phyloP scores from a whole-genome alignment of 37 sponge, comb jelly and placozoan species.

The Oopsacas minuta region DNA sequence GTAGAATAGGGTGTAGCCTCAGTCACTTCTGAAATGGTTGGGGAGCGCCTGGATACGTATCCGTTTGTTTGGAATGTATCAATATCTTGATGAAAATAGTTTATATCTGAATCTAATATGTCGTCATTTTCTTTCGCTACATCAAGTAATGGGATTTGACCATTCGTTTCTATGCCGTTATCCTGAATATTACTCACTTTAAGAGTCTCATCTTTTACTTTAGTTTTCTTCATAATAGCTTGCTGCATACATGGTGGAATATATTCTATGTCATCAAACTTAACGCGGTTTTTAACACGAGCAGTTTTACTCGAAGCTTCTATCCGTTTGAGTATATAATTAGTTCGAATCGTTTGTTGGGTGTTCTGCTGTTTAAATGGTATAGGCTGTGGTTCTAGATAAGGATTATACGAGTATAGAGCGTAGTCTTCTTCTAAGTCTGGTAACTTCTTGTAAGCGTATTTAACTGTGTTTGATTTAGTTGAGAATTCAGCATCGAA shows the following conservation, averaged over 20 bases:
- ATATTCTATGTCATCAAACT: neutral
- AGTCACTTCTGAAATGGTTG: neutral
- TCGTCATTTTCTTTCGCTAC: neutral
- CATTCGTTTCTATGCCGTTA: neutral
- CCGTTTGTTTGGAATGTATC: neutral
- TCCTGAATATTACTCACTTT: neutral
- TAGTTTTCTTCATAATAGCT: neutral
- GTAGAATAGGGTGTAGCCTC: neutral
- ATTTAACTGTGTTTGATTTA: neutral
- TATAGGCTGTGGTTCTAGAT: neutral
- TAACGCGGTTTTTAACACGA: neutral
- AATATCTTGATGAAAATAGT: neutral
- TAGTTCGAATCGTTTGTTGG: neutral
- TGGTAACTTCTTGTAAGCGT: neutral
- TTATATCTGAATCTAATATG: neutral
- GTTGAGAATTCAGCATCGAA: neutral
- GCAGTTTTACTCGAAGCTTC: neutral
- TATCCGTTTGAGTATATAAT: neutral
- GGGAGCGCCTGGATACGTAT: neutral
- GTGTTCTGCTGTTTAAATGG: neutral
- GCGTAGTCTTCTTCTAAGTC: constrained; percentile 11
- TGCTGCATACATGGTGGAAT: neutral
- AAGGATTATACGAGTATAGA: neutral
- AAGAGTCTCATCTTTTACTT: neutral
- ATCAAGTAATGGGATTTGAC: neutral